Base-by-base conservation (phyloP, 2,113 vertebrate species). In the Rhinopithecus roxellana region DNA sequence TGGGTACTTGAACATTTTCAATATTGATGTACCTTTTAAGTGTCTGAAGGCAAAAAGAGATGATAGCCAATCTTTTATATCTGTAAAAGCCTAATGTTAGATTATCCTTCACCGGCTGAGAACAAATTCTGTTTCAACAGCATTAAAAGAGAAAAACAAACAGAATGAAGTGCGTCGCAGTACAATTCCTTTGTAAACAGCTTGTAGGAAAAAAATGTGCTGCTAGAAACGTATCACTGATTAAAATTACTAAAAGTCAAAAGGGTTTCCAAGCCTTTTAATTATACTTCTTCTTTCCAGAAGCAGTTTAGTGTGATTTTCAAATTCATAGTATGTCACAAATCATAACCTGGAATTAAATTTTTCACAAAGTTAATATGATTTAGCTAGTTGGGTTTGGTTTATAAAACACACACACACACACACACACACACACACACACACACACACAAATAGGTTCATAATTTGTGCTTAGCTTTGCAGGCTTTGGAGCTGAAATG, bases 181-280 rank as follows among this genome's bases (percentile, higher is more conserved):
- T 97, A 98, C 96, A 98, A 98, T 98, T 98, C 95, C 90, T 97
- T 97, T 98, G 98, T 98, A 99, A 99, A 98, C 97, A 98, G 97
- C 98, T 98, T 98, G 97, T 96, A 98, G 97, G 97, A 97, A 98
- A 98, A 78, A 98, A 98, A 97, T 95, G 93, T 96, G 91, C 98
- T 98, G 94, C 97, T 97, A 97, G 97, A 98, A 98, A 99, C 75
- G 32, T 97, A 98, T 98, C 96, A 97, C 97, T 98, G 98, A 98
- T 98, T 98, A 98, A 95, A 98, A 98, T 98, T 98, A 98, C 98
- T 94, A 98, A 98, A 98, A 97, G 97, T 98, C 98, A 98, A 98
- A 98, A 97, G 98, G 90, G 98, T 98, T 98, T 96, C 90, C 90
- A 98, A 97, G 88, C 35, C 96, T 98, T 92, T 98, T 98, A 98